Conservation (phyloP, 1,140 invertebrate species). For the Bradynema listronoti region DNA sequence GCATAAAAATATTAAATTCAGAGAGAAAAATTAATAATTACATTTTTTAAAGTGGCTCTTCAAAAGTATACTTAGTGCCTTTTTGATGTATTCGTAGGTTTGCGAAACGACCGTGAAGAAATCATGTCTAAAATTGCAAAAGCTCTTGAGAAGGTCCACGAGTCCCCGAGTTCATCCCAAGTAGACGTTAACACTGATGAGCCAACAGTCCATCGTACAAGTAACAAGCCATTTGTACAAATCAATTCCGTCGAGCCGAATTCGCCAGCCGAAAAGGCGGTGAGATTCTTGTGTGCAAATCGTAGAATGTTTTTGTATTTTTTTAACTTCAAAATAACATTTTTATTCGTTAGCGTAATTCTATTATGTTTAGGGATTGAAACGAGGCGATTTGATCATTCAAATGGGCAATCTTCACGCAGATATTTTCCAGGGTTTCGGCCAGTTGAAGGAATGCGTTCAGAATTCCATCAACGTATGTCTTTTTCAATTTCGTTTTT, state of each 20-base stretch:
- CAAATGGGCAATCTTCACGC: constrained; percentile 42
- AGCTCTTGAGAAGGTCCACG: constrained; percentile 65
- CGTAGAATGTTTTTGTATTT: background rate
- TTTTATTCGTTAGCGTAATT: background rate
- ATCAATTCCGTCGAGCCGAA: constrained; percentile 16
- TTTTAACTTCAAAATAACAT: constrained; percentile 1
- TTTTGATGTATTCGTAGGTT: constrained; percentile 61
- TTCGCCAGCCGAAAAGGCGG: constrained; percentile 34
- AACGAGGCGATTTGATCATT: constrained; percentile 28
- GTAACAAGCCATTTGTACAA: constrained; percentile 30
- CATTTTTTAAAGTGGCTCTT: constrained; percentile 8
- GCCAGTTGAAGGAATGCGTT: constrained; percentile 33
- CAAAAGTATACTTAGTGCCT: constrained; percentile 4
- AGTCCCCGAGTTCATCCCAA: constrained; percentile 13
- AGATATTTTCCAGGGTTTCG: constrained; percentile 33
- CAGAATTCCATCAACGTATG: constrained; percentile 14
- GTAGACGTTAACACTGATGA: constrained; percentile 6
- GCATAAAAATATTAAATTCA: background rate
- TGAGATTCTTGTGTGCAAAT: background rate
- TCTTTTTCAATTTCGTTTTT: too few species aligned
- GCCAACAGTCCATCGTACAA: constrained; percentile 35
- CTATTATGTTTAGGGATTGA: constrained; percentile 27
- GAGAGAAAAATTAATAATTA: background rate
- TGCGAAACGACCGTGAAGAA: constrained; percentile 81
- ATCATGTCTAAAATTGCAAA: constrained; percentile 79